These are phyloP conservation scores for Osedax frankpressi DNA, from an alignment of 2,888 invertebrate genomes.

Conservation along the genomic window DNA sequence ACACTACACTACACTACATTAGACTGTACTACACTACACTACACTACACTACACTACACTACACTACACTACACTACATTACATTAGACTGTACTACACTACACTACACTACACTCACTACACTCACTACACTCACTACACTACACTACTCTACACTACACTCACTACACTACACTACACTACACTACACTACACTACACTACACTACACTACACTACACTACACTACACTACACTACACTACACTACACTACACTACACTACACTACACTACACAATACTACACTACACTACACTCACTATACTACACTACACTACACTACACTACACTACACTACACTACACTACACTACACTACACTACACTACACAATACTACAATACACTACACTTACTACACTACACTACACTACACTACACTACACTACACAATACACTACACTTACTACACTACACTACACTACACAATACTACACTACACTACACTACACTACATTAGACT, in stretches of 20 bases:
- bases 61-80: constrained; percentile 23
- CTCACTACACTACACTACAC: constrained; percentile 22
- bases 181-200: constrained; percentile 19
- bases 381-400: constrained; percentile 21
- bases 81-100: no score
- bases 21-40: no score
- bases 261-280: constrained; percentile 23
- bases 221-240: not conserved
- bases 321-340: constrained; percentile 21
- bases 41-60: constrained; percentile 21
- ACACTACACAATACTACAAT: constrained; percentile 23
- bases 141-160: no score
- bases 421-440: constrained; percentile 21
- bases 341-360: constrained; percentile 20
- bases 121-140: no score
- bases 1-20: constrained; percentile 11
- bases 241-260: not conserved
- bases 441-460: not conserved
- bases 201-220: not conserved
- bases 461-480: constrained; percentile 3
- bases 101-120: no score
- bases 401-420: constrained; percentile 20
- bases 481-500: constrained; percentile 9
- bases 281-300: no score
- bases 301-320: constrained; percentile 10